These are phyloP conservation scores for Menidia beryllina DNA, from an alignment of 2,113 vertebrate species.

Conservation along the genomic window DNA sequence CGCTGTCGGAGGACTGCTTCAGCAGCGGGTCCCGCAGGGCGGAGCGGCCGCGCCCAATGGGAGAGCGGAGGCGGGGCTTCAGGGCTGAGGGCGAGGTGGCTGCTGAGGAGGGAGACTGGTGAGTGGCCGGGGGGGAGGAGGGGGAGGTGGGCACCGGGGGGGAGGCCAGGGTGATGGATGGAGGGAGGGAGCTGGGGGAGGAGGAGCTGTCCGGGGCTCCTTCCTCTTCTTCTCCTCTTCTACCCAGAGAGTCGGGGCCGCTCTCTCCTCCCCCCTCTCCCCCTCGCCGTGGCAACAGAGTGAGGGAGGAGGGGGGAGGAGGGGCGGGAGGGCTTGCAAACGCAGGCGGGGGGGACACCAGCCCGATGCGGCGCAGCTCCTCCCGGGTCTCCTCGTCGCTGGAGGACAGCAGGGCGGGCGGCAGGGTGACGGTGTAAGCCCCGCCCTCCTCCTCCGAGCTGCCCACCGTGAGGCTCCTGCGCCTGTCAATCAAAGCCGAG, in stretches of 20 bases:
- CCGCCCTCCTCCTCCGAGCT: conserved; percentile 96
- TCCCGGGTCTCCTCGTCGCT: conserved; percentile 97
- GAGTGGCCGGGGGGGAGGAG: conserved; percentile 86
- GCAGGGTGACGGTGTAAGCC: conserved; percentile 92
- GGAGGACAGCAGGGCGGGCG: conserved; percentile 92
- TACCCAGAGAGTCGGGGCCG: conserved; percentile 89
- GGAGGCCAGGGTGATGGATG: conserved; percentile 90
- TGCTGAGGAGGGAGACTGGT: conserved; percentile 85
- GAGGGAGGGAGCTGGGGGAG: conserved; percentile 93
- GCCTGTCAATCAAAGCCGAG: conserved; percentile 73
- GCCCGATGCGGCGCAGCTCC: conserved; percentile 94
- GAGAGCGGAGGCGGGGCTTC: conserved; percentile 95
- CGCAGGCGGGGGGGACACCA: conserved; percentile 93
- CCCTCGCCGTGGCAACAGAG: conserved; percentile 65
- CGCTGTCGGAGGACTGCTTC: conserved; percentile 99
- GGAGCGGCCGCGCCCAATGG: conserved; percentile 88
- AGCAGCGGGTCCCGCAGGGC: conserved; percentile 97
- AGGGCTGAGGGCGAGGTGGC: conserved; percentile 90
- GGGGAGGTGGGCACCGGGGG: conserved; percentile 81
- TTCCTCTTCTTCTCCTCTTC: conserved; percentile 89
- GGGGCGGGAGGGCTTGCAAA: conserved; percentile 84
- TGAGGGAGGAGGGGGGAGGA: conserved; percentile 81
- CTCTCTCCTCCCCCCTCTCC: conserved; percentile 86
- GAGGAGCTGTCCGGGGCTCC: conserved; percentile 93
- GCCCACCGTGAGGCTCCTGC: conserved; percentile 89